A percentile compares a stretch with the other conserved stretches of the same genome.
Evolutionary conservation across 2,113 vertebrate genomes (phyloP).

Genomic region (Desmodus rotundus): DNA sequence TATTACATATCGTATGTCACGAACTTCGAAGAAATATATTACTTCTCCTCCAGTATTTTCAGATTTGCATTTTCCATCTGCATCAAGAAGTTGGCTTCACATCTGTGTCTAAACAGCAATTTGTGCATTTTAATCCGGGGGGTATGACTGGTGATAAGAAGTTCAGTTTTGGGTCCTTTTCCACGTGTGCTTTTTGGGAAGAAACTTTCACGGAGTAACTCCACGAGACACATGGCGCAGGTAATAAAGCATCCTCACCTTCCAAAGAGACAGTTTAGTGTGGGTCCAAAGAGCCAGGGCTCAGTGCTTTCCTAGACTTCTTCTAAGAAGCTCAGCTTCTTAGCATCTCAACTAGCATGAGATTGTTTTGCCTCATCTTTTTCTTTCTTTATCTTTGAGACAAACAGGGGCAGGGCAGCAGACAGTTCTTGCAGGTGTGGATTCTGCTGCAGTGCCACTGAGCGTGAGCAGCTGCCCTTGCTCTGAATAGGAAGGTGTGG

Average conservation of each 20-base stretch:
- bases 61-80: background rate
- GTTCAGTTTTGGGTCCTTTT: background rate
- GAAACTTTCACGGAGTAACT: background rate
- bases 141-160: background rate
- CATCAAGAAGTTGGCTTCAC: background rate
- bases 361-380: background rate
- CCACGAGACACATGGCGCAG: fast-evolving
- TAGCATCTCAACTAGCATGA: background rate
- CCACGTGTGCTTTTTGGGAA: background rate
- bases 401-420: background rate
- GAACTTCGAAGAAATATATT: background rate
- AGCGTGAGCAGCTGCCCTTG: fast-evolving
- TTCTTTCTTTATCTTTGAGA: background rate
- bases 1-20: background rate
- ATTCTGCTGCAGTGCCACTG: background rate
- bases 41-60: background rate
- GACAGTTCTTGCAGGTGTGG: background rate
- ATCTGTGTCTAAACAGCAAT: background rate
- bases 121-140: background rate
- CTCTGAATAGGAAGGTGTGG: background rate
- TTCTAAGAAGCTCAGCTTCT: background rate
- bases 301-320: background rate
- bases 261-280: background rate
- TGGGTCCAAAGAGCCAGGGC: background rate
- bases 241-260: background rate